Evolutionary conservation across 2,113 vertebrate species (phyloP).

Genomic region (Setophaga petechia): DNA sequence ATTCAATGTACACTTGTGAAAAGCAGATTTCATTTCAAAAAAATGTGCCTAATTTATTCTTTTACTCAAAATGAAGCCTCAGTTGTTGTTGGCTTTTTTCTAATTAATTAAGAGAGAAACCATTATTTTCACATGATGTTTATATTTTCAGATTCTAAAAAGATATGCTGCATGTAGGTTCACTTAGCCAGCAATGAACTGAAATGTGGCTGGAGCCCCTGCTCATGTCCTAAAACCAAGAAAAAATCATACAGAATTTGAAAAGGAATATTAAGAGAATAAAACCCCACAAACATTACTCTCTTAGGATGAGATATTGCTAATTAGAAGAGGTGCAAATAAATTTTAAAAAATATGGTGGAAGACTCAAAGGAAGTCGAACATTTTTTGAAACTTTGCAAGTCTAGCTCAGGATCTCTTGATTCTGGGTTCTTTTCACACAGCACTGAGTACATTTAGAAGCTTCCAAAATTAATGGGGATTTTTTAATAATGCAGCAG

Average conservation of each 20-base stretch:
- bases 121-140: too few species aligned
- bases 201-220: not conserved
- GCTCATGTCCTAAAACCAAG: not conserved
- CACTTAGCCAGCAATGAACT: not conserved
- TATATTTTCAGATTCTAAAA: too few species aligned
- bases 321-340: not conserved
- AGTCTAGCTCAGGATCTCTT: not conserved
- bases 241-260: not conserved
- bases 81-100: not conserved
- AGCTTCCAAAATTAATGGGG: not conserved
- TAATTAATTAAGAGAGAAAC: not conserved
- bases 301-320: not conserved
- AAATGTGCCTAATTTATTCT: not conserved
- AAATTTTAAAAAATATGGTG: not conserved
- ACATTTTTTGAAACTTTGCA: not conserved
- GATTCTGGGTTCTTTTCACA: not conserved
- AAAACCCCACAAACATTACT: not conserved
- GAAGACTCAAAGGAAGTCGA: not conserved
- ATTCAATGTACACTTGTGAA: not conserved
- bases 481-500: not conserved
- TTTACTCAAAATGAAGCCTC: not conserved
- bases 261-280: not conserved
- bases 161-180: not conserved
- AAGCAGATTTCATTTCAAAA: not conserved
- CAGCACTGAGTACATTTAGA: not conserved